phyloP scores from a whole-genome alignment of 2,797 vertebrate species.

The Sternarchorhynchus goeldii region DNA sequence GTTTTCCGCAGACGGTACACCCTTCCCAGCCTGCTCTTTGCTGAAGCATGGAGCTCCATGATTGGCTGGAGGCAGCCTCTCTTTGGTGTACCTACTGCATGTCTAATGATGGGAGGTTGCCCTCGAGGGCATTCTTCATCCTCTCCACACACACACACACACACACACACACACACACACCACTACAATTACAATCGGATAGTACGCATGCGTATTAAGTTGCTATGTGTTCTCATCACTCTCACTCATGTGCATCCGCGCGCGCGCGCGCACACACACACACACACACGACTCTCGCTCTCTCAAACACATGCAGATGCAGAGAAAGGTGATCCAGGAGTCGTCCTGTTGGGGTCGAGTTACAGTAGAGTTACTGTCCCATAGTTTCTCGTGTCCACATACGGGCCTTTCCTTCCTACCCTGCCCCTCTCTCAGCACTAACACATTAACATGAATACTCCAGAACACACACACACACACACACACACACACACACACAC shows the following conservation, averaged over 20 bases:
- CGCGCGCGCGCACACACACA: too few species aligned
- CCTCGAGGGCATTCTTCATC: constrained; percentile 49
- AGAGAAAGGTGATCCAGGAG: constrained; percentile 54
- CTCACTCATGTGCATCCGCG: not conserved
- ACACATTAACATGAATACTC: too few species aligned
- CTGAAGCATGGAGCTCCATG: constrained; percentile 43
- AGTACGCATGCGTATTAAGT: too few species aligned
- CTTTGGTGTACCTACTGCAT: constrained; percentile 44
- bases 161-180: constrained; percentile 7
- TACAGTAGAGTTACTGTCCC: constrained; percentile 38
- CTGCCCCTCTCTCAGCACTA: not conserved
- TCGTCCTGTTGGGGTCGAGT: constrained; percentile 43
- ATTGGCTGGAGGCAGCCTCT: constrained; percentile 56
- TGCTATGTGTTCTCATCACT: not conserved
- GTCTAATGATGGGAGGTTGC: constrained; percentile 57
- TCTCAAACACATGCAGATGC: not conserved
- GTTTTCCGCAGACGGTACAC: constrained; percentile 33
- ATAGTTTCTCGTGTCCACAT: constrained; percentile 45
- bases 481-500: too few species aligned
- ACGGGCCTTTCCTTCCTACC: constrained; percentile 42
- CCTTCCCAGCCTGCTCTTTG: constrained; percentile 30
- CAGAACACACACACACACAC: too few species aligned
- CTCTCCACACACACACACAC: not conserved
- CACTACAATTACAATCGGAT: not conserved
- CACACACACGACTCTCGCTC: constrained; percentile 2